These are phyloP conservation scores for Papilio xuthus DNA, from an alignment of 1,140 invertebrate species.

Conservation along the genomic window DNA sequence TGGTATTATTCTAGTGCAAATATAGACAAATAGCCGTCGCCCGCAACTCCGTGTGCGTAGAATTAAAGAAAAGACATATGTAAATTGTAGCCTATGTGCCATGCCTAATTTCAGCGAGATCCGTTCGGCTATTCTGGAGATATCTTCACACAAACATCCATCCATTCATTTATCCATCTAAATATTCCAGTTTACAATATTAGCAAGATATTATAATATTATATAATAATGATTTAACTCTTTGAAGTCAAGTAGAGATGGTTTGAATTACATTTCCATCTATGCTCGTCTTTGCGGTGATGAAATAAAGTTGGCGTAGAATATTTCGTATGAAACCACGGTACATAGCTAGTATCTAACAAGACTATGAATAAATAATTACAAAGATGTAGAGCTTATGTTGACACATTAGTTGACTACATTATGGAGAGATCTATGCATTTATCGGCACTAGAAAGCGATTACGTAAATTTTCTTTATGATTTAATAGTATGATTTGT, in stretches of 20 bases:
- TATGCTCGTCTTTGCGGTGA: background rate
- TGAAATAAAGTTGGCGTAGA: background rate
- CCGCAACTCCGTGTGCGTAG: too few relatives aligned
- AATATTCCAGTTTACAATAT: too few relatives aligned
- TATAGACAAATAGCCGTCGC: too few relatives aligned
- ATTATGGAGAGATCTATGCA: background rate
- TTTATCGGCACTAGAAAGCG: background rate
- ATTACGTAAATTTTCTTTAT: slow-evolving; percentile 42
- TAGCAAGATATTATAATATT: background rate
- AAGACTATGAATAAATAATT: background rate
- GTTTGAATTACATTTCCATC: background rate
- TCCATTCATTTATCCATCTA: too few relatives aligned
- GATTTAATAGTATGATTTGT: slow-evolving; percentile 50
- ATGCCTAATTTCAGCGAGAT: too few relatives aligned
- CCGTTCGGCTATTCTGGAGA: too few relatives aligned
- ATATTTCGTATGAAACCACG: background rate
- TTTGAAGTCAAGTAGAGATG: background rate
- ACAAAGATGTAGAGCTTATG: slow-evolving; percentile 3
- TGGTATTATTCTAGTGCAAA: background rate
- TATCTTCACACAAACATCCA: too few relatives aligned
- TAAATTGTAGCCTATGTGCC: too few relatives aligned
- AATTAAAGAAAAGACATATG: background rate
- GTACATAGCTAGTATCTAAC: background rate
- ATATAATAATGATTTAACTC: background rate
- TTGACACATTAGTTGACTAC: background rate